These are phyloP conservation scores for Rotaria magnacalcarata DNA, from an alignment of 2,888 invertebrate species.

Conservation along the genomic window DNA sequence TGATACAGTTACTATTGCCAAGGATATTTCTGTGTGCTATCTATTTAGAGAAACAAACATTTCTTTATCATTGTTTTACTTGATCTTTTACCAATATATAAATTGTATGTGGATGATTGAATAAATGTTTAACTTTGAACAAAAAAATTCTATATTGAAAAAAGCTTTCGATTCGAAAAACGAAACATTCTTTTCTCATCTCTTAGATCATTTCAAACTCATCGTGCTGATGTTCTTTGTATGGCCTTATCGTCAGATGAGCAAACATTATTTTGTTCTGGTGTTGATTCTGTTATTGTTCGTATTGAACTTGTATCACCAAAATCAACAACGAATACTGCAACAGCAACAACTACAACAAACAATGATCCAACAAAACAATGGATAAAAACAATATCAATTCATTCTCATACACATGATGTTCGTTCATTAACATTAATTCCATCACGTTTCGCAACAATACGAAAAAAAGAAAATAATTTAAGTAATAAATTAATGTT, in stretches of 20 bases:
- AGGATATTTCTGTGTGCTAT: too few relatives aligned
- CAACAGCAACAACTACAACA: background rate
- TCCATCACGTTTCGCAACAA: constrained; percentile 2
- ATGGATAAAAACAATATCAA: constrained; percentile 28
- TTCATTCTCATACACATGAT: constrained; percentile 18
- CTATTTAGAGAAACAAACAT: too few relatives aligned
- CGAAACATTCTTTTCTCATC: background rate
- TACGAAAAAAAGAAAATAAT: background rate
- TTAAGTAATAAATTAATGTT: constrained; percentile 9
- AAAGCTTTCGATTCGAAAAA: too few relatives aligned
- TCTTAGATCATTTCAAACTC: constrained; percentile 25
- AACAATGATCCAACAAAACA: background rate
- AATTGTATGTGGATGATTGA: too few relatives aligned
- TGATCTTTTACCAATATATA: too few relatives aligned
- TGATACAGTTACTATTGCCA: too few relatives aligned
- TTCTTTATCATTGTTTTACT: too few relatives aligned
- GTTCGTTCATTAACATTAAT: constrained; percentile 26
- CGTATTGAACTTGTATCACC: constrained; percentile 16
- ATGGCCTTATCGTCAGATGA: constrained; percentile 10
- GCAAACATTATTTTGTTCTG: constrained; percentile 29
- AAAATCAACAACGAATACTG: background rate
- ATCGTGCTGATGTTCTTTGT: constrained; percentile 31
- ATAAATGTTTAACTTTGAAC: too few relatives aligned
- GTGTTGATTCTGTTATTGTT: constrained; percentile 29
- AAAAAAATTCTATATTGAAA: too few relatives aligned